Evolutionary conservation across 1,140 invertebrate genomes (phyloP), one percentile per base, ranked within the genome.

Genomic region (Dreissena polymorpha): DNA sequence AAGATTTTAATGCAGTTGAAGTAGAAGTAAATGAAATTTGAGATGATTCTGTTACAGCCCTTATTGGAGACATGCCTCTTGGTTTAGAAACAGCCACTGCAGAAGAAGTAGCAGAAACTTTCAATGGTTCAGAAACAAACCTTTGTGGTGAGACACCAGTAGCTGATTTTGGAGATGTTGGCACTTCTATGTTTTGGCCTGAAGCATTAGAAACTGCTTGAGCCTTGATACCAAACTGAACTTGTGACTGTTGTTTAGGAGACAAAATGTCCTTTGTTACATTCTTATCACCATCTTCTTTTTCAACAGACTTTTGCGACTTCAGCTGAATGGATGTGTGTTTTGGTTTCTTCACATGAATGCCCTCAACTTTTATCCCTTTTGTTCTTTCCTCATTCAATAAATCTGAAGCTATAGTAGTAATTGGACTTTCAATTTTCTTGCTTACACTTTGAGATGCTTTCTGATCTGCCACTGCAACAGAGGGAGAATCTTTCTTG

Each of bases 401-500:
- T 39, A 39, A 39, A 39, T 39, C 39, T 39, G 39, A 39, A 39
- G 39, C 39, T 39, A 39, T 39, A 39, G 39, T 39, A 39, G 39
- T 39, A 39, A 2, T 39, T 39, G 39, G 39, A 8, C 39, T 39
- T 39, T 39, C 39, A 39, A 39, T 39, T 39, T 39, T 39, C 39
- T 39, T 39, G 39, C 39, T 8, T 39, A 39, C 39, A 39, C 39
- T 8, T 39, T 39, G 39, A 39, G 39, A 39, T 39, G 39, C 8
- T 39, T 39, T 39, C 39, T 39, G 39, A 39, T 39, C 39, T 39
- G 39, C 39, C 8, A 39, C 39, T 39, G 39, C 39, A 39, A 8
- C 39, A 39, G 39, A 39, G 39, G 39, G 16, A 73, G 39, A 0
- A 55, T 73, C 79, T 72, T 82, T 82, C 79, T 82, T 82, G 13